Evolutionary conservation across 1,140 invertebrate species (phyloP).

Genomic region (Halesus radiatus): DNA sequence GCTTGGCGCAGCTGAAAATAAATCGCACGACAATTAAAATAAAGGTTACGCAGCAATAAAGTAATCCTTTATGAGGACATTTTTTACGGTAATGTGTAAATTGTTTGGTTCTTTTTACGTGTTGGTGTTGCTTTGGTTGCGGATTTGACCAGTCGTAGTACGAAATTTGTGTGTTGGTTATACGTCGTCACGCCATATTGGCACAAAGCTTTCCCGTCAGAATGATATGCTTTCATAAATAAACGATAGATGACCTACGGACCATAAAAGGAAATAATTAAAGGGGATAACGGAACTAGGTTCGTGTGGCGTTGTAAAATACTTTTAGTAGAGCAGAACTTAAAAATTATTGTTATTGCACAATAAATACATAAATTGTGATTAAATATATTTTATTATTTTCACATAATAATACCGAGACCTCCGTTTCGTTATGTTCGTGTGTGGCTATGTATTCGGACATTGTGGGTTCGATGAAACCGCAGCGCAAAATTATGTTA

Average conservation of each 20-base stretch:
- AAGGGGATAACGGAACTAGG: background rate
- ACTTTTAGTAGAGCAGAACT: background rate
- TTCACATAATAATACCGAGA: background rate
- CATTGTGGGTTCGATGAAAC: too few species aligned
- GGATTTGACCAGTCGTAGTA: background rate
- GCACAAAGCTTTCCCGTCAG: slow-evolving; percentile 7
- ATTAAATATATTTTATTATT: background rate
- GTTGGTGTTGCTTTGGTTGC: background rate
- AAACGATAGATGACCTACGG: slow-evolving; percentile 14
- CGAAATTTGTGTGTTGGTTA: background rate
- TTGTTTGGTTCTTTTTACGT: too few species aligned
- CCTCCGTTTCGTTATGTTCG: background rate
- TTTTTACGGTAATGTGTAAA: too few species aligned
- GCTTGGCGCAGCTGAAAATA: too few species aligned
- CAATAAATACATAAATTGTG: background rate
- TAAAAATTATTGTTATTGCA: background rate
- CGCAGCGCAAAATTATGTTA: too few species aligned
- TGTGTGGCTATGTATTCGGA: too few species aligned
- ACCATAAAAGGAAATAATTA: background rate
- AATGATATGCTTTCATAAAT: slow-evolving; percentile 25
- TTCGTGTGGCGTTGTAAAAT: background rate
- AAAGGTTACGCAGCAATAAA: too few species aligned
- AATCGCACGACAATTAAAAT: too few species aligned
- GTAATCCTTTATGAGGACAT: too few species aligned
- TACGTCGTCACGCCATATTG: slow-evolving; percentile 7